Conservation (phyloP, 2,888 invertebrate genomes). For the Lottia scabra region DNA sequence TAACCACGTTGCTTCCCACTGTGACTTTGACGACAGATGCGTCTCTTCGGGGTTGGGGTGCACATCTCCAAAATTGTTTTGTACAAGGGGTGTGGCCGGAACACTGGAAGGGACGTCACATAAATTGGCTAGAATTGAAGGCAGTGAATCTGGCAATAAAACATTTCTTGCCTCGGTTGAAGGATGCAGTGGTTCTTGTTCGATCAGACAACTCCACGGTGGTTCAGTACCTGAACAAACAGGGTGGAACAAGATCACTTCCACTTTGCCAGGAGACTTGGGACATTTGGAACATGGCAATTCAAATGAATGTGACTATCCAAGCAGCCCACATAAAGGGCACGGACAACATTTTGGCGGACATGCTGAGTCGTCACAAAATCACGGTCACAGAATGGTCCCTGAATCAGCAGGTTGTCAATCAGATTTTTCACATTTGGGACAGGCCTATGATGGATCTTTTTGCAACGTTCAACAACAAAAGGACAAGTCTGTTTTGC, state of each 20-base stretch:
- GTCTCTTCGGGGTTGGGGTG: slow-evolving; percentile 23
- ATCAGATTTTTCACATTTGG: slow-evolving; percentile 10
- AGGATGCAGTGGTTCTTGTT: slow-evolving; percentile 20
- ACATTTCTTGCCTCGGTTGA: slow-evolving; percentile 14
- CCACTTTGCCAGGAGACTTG: slow-evolving; percentile 25
- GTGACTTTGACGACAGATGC: slow-evolving; percentile 26
- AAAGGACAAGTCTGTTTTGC: slow-evolving; percentile 20
- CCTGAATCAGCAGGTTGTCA: slow-evolving; percentile 8
- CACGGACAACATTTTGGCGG: slow-evolving; percentile 20
- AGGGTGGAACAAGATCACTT: slow-evolving; percentile 30
- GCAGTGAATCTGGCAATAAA: slow-evolving; percentile 22
- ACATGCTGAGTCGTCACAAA: slow-evolving; percentile 19
- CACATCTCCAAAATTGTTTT: slow-evolving; percentile 17
- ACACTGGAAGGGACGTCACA: slow-evolving; percentile 16
- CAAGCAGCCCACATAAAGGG: slow-evolving; percentile 25
- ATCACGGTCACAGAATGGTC: slow-evolving; percentile 25
- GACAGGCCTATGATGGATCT: slow-evolving; percentile 24
- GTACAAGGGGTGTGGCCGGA: slow-evolving; percentile 24
- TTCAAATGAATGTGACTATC: slow-evolving; percentile 15
- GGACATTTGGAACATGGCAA: slow-evolving; percentile 28
- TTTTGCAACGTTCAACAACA: slow-evolving; percentile 21
- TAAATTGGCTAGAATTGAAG: slow-evolving; percentile 34
- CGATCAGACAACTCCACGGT: slow-evolving; percentile 29
- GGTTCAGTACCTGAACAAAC: slow-evolving; percentile 30
- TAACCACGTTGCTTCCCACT: not conserved